Percentiles rank a stretch among this genome's conserved stretches.
phyloP scores from a whole-genome alignment of 2,888 invertebrate species.

The Eupeodes luniger region DNA sequence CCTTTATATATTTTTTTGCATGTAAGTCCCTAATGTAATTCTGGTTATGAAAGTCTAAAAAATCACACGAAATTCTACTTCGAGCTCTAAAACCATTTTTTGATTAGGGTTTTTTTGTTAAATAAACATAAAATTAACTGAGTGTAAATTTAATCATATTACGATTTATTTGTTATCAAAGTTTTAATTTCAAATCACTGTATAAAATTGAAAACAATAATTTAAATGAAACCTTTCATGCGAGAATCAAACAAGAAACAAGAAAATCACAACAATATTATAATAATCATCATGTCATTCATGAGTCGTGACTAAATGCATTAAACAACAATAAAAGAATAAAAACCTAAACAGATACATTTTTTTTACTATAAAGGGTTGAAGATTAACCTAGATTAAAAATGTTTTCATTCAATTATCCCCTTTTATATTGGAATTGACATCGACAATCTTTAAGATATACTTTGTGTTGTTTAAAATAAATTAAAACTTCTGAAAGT shows the following conservation, averaged over 20 bases:
- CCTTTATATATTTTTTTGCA: too few relatives aligned
- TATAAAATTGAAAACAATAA: background rate
- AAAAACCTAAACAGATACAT: background rate
- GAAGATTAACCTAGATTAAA: conserved; percentile 59
- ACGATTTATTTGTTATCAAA: background rate
- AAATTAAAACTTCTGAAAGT: background rate
- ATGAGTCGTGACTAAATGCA: conserved; percentile 55
- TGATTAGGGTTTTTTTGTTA: too few relatives aligned
- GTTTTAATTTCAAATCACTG: background rate
- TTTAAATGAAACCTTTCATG: conserved; percentile 5
- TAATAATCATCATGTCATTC: conserved; percentile 8
- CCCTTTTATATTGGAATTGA: background rate
- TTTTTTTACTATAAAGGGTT: background rate
- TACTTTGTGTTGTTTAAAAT: background rate
- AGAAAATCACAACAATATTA: background rate
- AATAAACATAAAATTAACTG: too few relatives aligned
- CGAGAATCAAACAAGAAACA: background rate
- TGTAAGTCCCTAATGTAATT: too few relatives aligned
- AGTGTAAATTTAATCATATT: background rate
- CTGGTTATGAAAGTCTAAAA: too few relatives aligned
- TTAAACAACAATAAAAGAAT: conserved; percentile 12
- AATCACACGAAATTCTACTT: too few relatives aligned
- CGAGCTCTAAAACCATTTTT: too few relatives aligned
- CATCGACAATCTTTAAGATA: background rate
- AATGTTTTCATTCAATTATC: conserved; percentile 9